phyloP scores from a whole-genome alignment of 1,140 invertebrate genomes.

The Cryptotermes secundus region DNA sequence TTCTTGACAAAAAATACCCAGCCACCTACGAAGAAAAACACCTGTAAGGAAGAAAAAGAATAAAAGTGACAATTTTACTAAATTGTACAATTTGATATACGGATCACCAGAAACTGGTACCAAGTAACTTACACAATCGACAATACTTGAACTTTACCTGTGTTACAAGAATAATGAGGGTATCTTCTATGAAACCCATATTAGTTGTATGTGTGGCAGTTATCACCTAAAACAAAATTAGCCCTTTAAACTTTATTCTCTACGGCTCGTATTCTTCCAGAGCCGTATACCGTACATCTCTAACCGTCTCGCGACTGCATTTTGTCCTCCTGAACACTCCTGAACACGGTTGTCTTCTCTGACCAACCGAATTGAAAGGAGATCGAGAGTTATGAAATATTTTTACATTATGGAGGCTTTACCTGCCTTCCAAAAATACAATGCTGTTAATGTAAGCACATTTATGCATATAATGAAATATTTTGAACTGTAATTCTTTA shows the following conservation, averaged over 20 bases:
- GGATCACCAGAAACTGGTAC: not conserved
- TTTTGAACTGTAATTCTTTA: not conserved
- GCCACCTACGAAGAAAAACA: slow-evolving; percentile 92
- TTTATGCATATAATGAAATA: not conserved
- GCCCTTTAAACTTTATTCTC: too few relatives aligned
- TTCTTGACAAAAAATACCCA: slow-evolving; percentile 99
- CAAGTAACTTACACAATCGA: not conserved
- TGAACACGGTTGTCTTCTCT: not conserved
- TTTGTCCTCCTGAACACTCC: too few relatives aligned
- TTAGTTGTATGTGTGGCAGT: not conserved
- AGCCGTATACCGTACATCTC: too few relatives aligned
- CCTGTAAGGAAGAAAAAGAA: slow-evolving; percentile 61
- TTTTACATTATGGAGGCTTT: not conserved
- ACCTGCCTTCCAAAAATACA: not conserved
- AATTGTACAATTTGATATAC: not conserved
- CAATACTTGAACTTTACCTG: slow-evolving; percentile 24
- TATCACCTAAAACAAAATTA: too few relatives aligned
- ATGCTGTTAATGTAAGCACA: not conserved
- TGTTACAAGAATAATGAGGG: slow-evolving; percentile 63
- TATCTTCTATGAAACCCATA: slow-evolving; percentile 69
- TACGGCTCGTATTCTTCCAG: too few relatives aligned
- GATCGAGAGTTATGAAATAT: not conserved
- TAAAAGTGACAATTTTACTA: not conserved
- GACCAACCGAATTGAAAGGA: not conserved
- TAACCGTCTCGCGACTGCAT: too few relatives aligned